phyloP scores from a whole-genome alignment of 1,140 invertebrate species.

The Drosophila takahashii region DNA sequence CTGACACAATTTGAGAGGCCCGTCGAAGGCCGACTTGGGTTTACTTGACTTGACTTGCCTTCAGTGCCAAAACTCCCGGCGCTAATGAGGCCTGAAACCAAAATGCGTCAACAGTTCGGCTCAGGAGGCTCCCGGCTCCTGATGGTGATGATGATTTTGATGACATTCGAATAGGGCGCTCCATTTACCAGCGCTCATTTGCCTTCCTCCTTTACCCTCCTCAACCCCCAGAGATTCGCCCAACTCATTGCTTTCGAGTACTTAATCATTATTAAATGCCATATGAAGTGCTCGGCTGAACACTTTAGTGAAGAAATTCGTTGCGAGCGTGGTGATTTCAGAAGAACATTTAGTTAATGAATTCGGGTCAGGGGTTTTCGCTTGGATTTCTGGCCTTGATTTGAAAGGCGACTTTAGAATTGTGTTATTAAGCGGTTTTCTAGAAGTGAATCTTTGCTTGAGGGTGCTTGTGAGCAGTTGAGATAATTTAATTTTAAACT shows the following conservation, averaged over 20 bases:
- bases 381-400: slow-evolving; percentile 6
- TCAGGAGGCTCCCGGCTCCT: slow-evolving; percentile 7
- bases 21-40: slow-evolving; percentile 24
- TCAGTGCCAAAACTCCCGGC: slow-evolving; percentile 19
- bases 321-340: not conserved
- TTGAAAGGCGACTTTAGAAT: slow-evolving; percentile 17
- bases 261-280: slow-evolving; percentile 56
- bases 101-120: slow-evolving; percentile 62
- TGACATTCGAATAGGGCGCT: slow-evolving; percentile 45
- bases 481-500: not conserved
- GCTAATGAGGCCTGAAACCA: slow-evolving; percentile 75
- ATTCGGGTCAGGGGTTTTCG: slow-evolving; percentile 13
- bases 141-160: slow-evolving; percentile 62
- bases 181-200: slow-evolving; percentile 32
- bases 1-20: slow-evolving; percentile 54
- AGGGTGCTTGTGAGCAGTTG: not conserved
- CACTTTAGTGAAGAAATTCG: slow-evolving; percentile 31
- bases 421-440: slow-evolving; percentile 4
- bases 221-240: not conserved
- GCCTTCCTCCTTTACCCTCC: not conserved
- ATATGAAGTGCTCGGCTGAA: slow-evolving; percentile 35
- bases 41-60: slow-evolving; percentile 19
- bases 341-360: slow-evolving; percentile 23
- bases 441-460: not conserved
- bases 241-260: slow-evolving; percentile 6